Base-by-base conservation (phyloP, 2,888 invertebrate species). In the Drosophila acutilabella region DNA sequence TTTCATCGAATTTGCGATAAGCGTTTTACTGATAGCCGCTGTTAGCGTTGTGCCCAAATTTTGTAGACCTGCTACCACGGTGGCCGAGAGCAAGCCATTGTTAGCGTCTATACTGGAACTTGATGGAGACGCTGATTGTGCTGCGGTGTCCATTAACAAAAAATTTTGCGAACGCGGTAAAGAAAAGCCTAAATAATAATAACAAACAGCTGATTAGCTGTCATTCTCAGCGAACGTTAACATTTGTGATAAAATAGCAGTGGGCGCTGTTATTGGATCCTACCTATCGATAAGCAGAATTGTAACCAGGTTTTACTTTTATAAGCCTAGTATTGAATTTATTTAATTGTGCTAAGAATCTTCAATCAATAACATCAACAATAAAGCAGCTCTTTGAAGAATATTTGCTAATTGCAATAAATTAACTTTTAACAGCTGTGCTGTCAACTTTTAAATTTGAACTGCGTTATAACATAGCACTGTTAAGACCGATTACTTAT, bases 1-100 rank as follows among this genome's bases (percentile, higher is more conserved):
- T 65, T 92, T 92, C 0, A 92, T 73, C 0, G 91, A 88, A 71
- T 92, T 93, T 10, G 89, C 82, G 16, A 93, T 91, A 0, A 93
- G 80, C 36, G 91, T 91, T 66, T 90, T 91, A 11, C 90, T 89
- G 5, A 90, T 74, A 16, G 90, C 89, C 10, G 88, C 62, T 13
- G 83, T 84, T 14, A 92, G 81, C 1, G 71, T 73, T 11, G 76
- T 86, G 10, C 91, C 91, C 36, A 93, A 72, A 57, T 90, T 82
- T 30, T 83, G 82, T 0, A 93, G 81, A 0, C 92, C 92, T 14
- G 90, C 89, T 10, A 92, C 65, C 2, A 92, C 91, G 4, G 87
- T 81, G 33, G 81, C 76, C 2, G 92, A 91, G 23, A 92, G 71
- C 40, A 80, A 47, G 13, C 48, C 68, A 58, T 47, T 68, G 2